These are phyloP conservation scores for Eubucco bourcierii DNA, from an alignment of 2,113 vertebrate genomes.

Conservation along the genomic window DNA sequence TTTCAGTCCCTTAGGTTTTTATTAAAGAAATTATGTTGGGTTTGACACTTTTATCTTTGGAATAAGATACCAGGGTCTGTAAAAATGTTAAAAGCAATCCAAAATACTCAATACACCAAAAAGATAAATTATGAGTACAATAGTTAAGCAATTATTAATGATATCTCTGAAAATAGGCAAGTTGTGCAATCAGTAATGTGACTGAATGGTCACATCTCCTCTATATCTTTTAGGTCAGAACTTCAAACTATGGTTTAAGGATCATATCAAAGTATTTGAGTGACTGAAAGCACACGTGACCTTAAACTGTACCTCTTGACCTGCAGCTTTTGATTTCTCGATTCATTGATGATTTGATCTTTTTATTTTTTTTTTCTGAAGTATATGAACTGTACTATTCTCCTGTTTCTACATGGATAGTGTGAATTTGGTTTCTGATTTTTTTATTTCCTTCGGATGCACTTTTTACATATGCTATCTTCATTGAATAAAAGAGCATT, in stretches of 20 bases:
- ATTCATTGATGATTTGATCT: neutral
- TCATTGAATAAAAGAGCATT: neutral
- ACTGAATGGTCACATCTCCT: neutral
- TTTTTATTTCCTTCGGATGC: neutral
- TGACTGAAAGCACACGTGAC: neutral
- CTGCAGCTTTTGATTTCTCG: neutral
- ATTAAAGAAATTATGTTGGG: conserved; percentile 10
- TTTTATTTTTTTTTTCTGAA: neutral
- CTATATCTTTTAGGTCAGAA: neutral
- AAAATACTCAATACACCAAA: neutral
- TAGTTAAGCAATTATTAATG: neutral
- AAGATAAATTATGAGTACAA: neutral
- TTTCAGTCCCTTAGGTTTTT: conserved; percentile 3
- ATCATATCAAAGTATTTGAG: neutral
- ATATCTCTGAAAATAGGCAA: neutral
- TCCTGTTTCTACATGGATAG: neutral
- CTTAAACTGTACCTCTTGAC: neutral
- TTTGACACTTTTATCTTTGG: conserved; percentile 4
- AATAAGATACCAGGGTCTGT: neutral
- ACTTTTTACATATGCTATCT: neutral
- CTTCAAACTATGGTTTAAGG: neutral
- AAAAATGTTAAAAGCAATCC: neutral
- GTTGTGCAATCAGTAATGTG: neutral
- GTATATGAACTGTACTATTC: neutral
- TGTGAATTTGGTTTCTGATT: neutral